Conservation (phyloP, 23 tunicate genomes). For the Pegea sp. region DNA sequence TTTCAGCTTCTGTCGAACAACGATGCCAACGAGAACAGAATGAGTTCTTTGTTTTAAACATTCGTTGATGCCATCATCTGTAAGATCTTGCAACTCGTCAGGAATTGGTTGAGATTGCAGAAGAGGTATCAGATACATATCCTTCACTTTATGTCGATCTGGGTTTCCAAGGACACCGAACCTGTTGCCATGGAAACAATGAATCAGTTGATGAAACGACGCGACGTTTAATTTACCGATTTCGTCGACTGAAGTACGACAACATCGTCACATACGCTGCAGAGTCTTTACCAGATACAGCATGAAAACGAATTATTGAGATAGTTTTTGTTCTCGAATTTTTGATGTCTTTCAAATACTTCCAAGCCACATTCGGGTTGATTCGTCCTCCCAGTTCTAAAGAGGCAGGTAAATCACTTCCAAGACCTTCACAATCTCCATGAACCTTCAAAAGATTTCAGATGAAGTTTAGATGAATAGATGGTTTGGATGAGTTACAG, state of each 20-base stretch:
- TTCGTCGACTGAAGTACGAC: constrained; percentile 69
- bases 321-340: constrained; percentile 38
- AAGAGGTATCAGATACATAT: constrained; percentile 74
- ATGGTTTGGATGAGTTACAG: constrained; percentile 14
- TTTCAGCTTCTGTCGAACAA: constrained; percentile 28
- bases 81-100: constrained; percentile 12
- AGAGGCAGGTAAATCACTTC: constrained; percentile 23
- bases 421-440: constrained; percentile 34
- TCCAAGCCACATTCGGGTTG: constrained; percentile 79
- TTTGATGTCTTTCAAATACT: constrained; percentile 42
- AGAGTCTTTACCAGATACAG: constrained; percentile 63
- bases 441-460: constrained; percentile 9
- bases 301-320: constrained; percentile 56
- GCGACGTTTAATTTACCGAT: constrained; percentile 27
- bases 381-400: constrained; percentile 77
- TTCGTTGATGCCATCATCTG: constrained; percentile 8
- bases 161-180: constrained; percentile 85
- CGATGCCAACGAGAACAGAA: constrained; percentile 57
- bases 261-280: constrained; percentile 75
- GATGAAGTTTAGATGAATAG: neutral
- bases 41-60: constrained; percentile 35
- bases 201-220: too few relatives aligned
- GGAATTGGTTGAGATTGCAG: constrained; percentile 49
- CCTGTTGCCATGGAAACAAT: too few relatives aligned
- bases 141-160: constrained; percentile 48